Percentiles rank a stretch among this genome's conserved stretches.
Conservation (phyloP, 1,140 invertebrate species). For the Tetranychus urticae region DNA sequence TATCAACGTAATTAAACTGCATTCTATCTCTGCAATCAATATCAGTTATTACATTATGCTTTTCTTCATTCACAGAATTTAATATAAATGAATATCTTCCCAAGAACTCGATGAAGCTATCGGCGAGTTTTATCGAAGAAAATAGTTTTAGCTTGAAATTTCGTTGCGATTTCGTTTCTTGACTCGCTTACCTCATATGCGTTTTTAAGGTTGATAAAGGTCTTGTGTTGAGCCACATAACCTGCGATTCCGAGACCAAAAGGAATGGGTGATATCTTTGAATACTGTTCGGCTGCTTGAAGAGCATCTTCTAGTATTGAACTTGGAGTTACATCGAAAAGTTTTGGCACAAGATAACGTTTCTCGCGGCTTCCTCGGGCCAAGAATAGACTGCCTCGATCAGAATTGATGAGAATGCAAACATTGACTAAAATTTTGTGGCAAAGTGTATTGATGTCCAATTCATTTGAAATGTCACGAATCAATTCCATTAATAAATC, state of each 20-base stretch:
- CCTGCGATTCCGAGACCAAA: constrained; percentile 76
- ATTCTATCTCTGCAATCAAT: too few species aligned
- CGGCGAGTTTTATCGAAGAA: too few species aligned
- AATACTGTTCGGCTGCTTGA: constrained; percentile 46
- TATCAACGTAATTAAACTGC: too few species aligned
- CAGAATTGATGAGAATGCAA: constrained; percentile 54
- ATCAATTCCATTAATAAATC: constrained; percentile 71
- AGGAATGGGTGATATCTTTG: constrained; percentile 31
- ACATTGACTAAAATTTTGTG: constrained; percentile 85
- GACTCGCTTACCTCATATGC: constrained; percentile 42
- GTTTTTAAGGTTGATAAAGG: constrained; percentile 67
- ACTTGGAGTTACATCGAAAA: constrained; percentile 70
- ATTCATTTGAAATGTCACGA: constrained; percentile 68
- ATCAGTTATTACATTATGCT: too few species aligned
- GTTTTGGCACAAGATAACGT: constrained; percentile 59
- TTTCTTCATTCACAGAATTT: too few species aligned
- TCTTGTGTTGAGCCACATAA: constrained; percentile 58
- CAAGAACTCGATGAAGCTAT: too few species aligned
- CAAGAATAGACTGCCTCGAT: constrained; percentile 62
- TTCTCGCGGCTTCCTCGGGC: constrained; percentile 47
- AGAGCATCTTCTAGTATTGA: constrained; percentile 56
- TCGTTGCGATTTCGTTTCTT: too few species aligned
- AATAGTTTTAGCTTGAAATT: too few species aligned
- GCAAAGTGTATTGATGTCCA: constrained; percentile 73
- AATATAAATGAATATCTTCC: too few species aligned